These are phyloP conservation scores for Calliphora vomitoria DNA, from an alignment of 2,888 invertebrate genomes.

Conservation along the genomic window DNA sequence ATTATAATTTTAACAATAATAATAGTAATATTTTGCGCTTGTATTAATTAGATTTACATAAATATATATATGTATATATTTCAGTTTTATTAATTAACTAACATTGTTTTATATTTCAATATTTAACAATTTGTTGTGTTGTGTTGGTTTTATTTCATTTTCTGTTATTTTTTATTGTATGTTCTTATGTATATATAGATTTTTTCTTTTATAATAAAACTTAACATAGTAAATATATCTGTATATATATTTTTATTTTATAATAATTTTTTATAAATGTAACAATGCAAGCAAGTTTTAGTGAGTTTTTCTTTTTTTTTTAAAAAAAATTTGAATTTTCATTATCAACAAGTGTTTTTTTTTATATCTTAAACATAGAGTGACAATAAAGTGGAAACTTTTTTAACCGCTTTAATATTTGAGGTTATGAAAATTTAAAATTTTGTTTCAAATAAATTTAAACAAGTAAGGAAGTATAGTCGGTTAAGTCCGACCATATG, in stretches of 20 bases:
- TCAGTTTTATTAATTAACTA: constrained; percentile 23
- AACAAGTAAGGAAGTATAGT: too few species aligned
- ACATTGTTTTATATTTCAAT: constrained; percentile 27
- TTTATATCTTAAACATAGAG: constrained; percentile 1
- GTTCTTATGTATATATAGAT: constrained; percentile 35
- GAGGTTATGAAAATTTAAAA: too few species aligned
- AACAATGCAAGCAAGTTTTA: constrained; percentile 72
- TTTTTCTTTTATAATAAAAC: constrained; percentile 68
- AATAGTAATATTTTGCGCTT: constrained; percentile 63
- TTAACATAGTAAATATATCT: constrained; percentile 64
- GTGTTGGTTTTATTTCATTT: constrained; percentile 44
- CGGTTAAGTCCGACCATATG: too few species aligned
- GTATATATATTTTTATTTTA: constrained; percentile 31
- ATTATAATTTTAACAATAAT: constrained; percentile 14
- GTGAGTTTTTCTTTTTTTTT: constrained; percentile 50
- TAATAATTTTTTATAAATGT: constrained; percentile 49
- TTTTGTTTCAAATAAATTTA: too few species aligned
- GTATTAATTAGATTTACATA: constrained; percentile 63
- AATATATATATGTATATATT: constrained; percentile 61
- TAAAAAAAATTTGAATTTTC: constrained; percentile 22
- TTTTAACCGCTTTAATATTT: too few species aligned
- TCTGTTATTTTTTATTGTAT: constrained; percentile 21
- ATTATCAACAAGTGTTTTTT: constrained; percentile 61
- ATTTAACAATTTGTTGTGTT: constrained; percentile 59
- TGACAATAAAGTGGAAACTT: neutral